phyloP scores from a whole-genome alignment of 2,113 vertebrate genomes.

The Irena cyanogastra region DNA sequence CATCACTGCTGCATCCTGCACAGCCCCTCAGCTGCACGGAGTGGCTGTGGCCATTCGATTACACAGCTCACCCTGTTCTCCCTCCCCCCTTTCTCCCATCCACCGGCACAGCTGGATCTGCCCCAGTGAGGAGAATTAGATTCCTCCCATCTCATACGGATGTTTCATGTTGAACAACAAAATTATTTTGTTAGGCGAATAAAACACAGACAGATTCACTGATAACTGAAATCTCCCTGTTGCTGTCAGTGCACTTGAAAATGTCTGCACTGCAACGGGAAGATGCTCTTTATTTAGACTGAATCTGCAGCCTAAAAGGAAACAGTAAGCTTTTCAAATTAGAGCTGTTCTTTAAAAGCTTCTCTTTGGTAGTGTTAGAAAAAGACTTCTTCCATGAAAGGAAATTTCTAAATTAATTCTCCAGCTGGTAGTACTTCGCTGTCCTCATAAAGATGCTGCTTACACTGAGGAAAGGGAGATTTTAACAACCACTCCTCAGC shows the following conservation, averaged over 20 bases:
- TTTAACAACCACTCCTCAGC: background rate
- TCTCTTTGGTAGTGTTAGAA: constrained; percentile 22
- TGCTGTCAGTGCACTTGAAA: constrained; percentile 22
- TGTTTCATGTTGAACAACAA: constrained; percentile 35
- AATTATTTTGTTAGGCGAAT: constrained; percentile 31
- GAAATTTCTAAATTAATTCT: constrained; percentile 54
- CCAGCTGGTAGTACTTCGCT: constrained; percentile 51
- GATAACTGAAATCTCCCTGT: constrained; percentile 22
- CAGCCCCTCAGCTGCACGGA: background rate
- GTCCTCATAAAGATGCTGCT: constrained; percentile 41
- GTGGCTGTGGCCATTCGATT: background rate
- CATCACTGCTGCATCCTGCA: background rate
- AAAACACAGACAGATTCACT: constrained; percentile 26
- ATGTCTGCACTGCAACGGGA: constrained; percentile 7
- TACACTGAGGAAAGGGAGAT: constrained; percentile 21
- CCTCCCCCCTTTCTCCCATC: background rate
- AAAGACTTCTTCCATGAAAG: constrained; percentile 51
- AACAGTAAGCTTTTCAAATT: constrained; percentile 59
- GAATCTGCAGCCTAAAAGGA: constrained; percentile 19
- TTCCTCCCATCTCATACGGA: background rate
- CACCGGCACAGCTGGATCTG: background rate
- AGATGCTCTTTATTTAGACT: constrained; percentile 50
- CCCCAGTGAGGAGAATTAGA: background rate
- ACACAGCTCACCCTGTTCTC: background rate
- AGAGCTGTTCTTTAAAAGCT: constrained; percentile 37